These are phyloP conservation scores for Chiridota heheva DNA, from an alignment of 35 echinoderm and acorn worm species.

Conservation along the genomic window DNA sequence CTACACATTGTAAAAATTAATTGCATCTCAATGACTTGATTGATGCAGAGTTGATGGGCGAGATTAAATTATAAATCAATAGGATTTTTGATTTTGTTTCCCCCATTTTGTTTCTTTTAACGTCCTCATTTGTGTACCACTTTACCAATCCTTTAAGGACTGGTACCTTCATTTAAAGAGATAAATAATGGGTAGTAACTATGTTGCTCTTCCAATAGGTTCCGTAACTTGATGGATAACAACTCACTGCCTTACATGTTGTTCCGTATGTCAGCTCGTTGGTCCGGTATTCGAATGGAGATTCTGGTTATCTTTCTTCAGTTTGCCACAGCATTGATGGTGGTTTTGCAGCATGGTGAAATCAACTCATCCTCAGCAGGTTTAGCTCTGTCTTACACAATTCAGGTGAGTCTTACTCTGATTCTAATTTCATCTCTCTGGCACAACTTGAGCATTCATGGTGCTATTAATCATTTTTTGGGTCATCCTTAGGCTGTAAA, in stretches of 20 bases:
- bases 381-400: conserved; percentile 85
- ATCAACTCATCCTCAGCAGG: conserved; percentile 70
- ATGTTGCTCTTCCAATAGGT: conserved; percentile 22
- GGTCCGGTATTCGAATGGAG: conserved; percentile 84
- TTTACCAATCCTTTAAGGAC: too few relatives aligned
- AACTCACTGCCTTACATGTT: conserved; percentile 91
- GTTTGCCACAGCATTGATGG: conserved; percentile 50
- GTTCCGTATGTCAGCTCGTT: conserved; percentile 82
- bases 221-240: conserved; percentile 71
- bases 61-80: too few relatives aligned
- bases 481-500: too few relatives aligned
- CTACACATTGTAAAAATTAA: too few relatives aligned
- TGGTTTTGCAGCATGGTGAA: conserved; percentile 58
- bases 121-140: too few relatives aligned
- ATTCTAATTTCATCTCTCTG: neutral
- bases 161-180: too few relatives aligned
- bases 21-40: too few relatives aligned
- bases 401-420: conserved; percentile 69
- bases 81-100: too few relatives aligned
- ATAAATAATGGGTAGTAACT: too few relatives aligned
- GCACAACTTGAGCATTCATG: neutral
- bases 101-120: too few relatives aligned
- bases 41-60: too few relatives aligned
- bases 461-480: neutral
- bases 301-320: conserved; percentile 61